Percentiles rank a stretch among this genome's conserved stretches.
Conservation (phyloP, 2,888 invertebrate species). For the Melieria picta region DNA sequence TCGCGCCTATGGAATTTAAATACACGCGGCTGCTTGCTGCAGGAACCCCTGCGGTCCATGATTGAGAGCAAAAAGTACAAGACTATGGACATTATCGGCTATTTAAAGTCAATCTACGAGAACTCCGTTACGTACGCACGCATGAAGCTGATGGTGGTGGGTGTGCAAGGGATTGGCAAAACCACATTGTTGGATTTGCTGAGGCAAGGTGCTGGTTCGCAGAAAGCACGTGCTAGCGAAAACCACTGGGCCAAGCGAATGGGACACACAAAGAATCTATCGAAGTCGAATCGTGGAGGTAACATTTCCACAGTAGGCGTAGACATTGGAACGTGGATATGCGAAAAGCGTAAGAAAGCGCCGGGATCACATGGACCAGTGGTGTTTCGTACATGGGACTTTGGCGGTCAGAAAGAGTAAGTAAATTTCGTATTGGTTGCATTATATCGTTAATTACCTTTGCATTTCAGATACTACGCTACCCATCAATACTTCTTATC, state of each 20-base stretch:
- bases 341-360: constrained; percentile 84
- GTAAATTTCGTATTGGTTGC: constrained; percentile 46
- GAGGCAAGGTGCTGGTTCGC: constrained; percentile 87
- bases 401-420: constrained; percentile 95
- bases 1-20: constrained; percentile 97
- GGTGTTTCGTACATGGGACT: constrained; percentile 97
- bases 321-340: constrained; percentile 95
- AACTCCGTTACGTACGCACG: constrained; percentile 93
- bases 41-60: constrained; percentile 90
- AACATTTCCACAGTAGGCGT: constrained; percentile 97
- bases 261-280: constrained; percentile 86
- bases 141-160: constrained; percentile 97
- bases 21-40: constrained; percentile 86
- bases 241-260: constrained; percentile 96
- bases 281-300: constrained; percentile 79
- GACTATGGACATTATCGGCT: constrained; percentile 91
- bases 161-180: constrained; percentile 87
- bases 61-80: constrained; percentile 92
- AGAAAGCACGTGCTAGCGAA: constrained; percentile 69
- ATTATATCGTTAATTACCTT: constrained; percentile 2
- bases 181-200: constrained; percentile 91
- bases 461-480: constrained; percentile 81
- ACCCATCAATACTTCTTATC: constrained; percentile 99
- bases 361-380: constrained; percentile 82
- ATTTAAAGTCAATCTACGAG: constrained; percentile 87